phyloP scores from a whole-genome alignment of 2,113 vertebrate genomes.

The Albula goreensis region DNA sequence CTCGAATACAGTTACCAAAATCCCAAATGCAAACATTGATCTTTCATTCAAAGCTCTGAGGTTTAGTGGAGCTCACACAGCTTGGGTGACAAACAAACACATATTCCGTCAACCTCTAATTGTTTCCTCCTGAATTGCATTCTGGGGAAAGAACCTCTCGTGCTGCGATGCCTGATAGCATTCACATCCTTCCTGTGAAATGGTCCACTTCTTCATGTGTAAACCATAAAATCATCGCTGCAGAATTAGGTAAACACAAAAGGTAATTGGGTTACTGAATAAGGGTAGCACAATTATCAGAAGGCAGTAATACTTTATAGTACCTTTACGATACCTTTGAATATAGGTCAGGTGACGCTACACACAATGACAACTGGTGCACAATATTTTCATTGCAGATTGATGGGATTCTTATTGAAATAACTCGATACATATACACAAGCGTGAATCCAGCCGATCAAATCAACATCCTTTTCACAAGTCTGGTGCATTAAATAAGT shows the following conservation, averaged over 20 bases:
- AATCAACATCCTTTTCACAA: not conserved
- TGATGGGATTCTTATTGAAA: not conserved
- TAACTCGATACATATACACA: not conserved
- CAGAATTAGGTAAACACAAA: not conserved
- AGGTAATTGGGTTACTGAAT: not conserved
- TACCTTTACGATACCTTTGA: not conserved
- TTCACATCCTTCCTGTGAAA: not conserved
- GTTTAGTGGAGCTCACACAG: not conserved
- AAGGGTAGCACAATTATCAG: not conserved
- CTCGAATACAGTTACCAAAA: no score
- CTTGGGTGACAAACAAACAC: not conserved
- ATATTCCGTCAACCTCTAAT: not conserved
- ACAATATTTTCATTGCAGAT: not conserved
- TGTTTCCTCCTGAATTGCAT: not conserved
- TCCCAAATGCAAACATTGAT: not conserved
- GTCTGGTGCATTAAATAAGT: no score
- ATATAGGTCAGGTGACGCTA: not conserved
- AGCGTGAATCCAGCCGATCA: not conserved
- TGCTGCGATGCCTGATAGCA: not conserved
- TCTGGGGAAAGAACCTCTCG: not conserved
- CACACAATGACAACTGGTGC: not conserved
- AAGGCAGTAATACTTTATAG: conserved; percentile 1
- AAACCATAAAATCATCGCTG: not conserved
- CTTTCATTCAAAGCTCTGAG: not conserved
- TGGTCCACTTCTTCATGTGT: not conserved